phyloP scores from a whole-genome alignment of 2,797 vertebrate species.

The Poeciliopsis gracilis region DNA sequence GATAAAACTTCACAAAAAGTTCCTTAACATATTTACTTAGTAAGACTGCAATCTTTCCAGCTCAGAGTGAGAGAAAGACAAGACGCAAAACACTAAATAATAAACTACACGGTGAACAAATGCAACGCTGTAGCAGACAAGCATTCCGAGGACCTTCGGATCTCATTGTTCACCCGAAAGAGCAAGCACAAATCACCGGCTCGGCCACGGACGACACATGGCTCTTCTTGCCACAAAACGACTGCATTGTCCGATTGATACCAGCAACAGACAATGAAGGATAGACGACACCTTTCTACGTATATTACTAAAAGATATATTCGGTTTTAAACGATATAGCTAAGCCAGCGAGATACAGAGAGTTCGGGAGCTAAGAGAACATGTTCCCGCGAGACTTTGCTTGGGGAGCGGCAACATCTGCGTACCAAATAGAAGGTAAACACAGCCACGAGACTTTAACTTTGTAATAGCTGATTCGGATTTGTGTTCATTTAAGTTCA shows the following conservation, averaged over 20 bases:
- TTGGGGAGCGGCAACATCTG: slow-evolving; percentile 85
- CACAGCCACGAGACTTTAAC: background rate
- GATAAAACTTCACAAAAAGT: background rate
- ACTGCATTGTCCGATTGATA: background rate
- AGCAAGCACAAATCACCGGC: background rate
- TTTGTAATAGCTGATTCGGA: background rate
- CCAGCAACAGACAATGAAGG: background rate
- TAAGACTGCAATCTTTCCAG: background rate
- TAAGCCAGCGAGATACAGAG: no score
- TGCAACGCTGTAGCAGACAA: background rate
- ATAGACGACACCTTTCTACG: no score
- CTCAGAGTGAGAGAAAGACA: background rate
- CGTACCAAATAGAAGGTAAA: slow-evolving; percentile 89
- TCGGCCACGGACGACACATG: background rate
- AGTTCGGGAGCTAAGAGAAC: slow-evolving; percentile 3
- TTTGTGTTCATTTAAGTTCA: background rate
- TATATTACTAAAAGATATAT: background rate
- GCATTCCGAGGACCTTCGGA: background rate
- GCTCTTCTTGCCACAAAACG: background rate
- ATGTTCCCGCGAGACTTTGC: slow-evolving; percentile 86
- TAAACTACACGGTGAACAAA: background rate
- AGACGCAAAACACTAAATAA: background rate
- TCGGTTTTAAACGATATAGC: background rate
- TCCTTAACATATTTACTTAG: background rate
- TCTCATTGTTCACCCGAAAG: background rate